Conservation (phyloP, 2,113 vertebrate species). For the Ancistrus triradiatus region DNA sequence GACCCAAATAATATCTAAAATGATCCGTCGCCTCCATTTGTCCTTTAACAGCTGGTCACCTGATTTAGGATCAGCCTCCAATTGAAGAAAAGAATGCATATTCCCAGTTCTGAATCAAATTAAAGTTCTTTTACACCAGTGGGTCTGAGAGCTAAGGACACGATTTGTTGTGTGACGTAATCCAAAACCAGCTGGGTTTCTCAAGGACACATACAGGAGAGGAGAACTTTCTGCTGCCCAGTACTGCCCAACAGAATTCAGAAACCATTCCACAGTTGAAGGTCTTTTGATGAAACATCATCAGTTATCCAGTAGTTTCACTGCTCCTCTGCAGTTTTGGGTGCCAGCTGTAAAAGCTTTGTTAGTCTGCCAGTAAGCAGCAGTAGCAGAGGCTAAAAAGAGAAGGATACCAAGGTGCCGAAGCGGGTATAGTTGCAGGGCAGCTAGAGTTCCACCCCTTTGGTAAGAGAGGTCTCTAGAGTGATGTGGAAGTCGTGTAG, state of each 20-base stretch:
- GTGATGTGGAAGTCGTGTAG: slow-evolving; percentile 87
- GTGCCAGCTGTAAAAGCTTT: background rate
- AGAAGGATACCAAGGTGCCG: background rate
- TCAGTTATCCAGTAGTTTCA: background rate
- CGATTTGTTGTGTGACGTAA: background rate
- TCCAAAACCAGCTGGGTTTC: background rate
- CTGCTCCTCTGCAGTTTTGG: background rate
- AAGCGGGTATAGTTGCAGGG: background rate
- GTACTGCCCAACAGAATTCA: background rate
- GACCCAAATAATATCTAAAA: no score
- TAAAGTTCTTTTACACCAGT: no score
- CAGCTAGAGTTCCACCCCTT: slow-evolving; percentile 88
- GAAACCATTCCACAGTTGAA: background rate
- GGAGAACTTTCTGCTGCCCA: slow-evolving; percentile 8
- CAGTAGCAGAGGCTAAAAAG: background rate
- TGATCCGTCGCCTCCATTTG: no score
- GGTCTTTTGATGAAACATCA: background rate
- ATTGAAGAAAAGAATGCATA: no score
- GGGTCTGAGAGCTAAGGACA: no score
- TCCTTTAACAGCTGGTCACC: no score
- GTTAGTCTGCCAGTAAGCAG: slow-evolving; percentile 5
- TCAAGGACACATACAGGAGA: background rate
- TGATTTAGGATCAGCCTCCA: no score
- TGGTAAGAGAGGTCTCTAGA: slow-evolving; percentile 88
- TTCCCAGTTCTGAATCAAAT: no score